Evolutionary conservation across 1,140 invertebrate genomes (phyloP).

Genomic region (Scaptomyza pallida): DNA sequence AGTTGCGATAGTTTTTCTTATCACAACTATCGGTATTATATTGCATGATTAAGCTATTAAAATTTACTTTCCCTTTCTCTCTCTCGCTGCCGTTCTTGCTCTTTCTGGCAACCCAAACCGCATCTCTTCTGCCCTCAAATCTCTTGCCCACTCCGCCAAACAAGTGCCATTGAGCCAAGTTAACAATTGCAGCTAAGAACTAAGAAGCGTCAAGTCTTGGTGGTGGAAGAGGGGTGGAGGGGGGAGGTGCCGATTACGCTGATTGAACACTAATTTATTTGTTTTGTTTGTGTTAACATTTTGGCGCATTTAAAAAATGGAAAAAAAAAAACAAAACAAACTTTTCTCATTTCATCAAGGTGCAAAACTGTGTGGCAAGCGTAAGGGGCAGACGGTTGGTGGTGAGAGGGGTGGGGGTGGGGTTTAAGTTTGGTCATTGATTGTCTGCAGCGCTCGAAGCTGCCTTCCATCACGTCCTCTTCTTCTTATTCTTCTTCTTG

Average conservation of each 20-base stretch:
- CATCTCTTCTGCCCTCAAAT: too few relatives aligned
- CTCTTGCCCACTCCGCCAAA: too few relatives aligned
- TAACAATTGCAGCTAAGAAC: slow-evolving; percentile 9
- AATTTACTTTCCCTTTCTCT: too few relatives aligned
- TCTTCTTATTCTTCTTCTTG: neutral
- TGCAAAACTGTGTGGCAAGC: neutral
- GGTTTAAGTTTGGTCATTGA: slow-evolving; percentile 15
- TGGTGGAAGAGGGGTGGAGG: neutral
- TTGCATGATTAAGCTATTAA: too few relatives aligned
- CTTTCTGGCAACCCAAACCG: too few relatives aligned
- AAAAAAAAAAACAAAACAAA: slow-evolving; percentile 49
- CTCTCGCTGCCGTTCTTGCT: too few relatives aligned
- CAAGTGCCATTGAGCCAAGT: too few relatives aligned
- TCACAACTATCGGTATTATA: too few relatives aligned
- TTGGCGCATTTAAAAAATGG: slow-evolving; percentile 55
- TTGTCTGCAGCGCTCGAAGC: slow-evolving; percentile 35
- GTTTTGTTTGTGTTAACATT: slow-evolving; percentile 79
- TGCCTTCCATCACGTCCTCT: slow-evolving; percentile 7
- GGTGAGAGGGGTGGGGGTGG: neutral
- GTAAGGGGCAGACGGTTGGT: neutral
- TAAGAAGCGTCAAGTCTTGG: neutral
- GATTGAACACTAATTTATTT: slow-evolving; percentile 82
- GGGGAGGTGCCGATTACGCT: slow-evolving; percentile 71
- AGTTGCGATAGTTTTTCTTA: neutral
- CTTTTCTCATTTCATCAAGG: too few relatives aligned